Percentiles rank a stretch among this genome's conserved stretches.
These are phyloP conservation scores for Labrus mixtus DNA, from an alignment of 2,113 vertebrate species.

Conservation along the genomic window DNA sequence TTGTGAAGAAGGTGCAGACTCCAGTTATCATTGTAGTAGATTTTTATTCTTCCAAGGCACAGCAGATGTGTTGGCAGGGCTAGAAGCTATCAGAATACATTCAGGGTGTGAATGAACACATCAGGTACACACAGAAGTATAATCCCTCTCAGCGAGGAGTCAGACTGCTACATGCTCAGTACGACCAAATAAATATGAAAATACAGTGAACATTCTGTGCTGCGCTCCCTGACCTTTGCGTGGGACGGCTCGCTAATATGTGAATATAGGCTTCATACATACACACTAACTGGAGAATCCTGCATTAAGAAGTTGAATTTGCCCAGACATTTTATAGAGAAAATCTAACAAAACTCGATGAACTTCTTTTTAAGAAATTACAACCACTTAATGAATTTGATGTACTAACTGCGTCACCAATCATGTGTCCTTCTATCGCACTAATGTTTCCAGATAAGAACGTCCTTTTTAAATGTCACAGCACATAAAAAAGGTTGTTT, in stretches of 20 bases:
- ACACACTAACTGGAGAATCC: constrained; percentile 21
- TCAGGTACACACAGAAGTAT: constrained; percentile 51
- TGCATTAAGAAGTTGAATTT: constrained; percentile 39
- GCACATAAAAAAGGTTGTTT: constrained; percentile 23
- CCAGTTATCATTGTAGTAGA: constrained; percentile 24
- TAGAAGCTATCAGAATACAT: constrained; percentile 80
- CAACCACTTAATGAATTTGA: constrained; percentile 26
- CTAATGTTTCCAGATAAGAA: constrained; percentile 13
- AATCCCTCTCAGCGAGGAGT: constrained; percentile 51
- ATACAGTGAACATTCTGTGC: constrained; percentile 25
- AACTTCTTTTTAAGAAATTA: constrained; percentile 28
- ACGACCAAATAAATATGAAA: constrained; percentile 53
- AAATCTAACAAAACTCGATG: constrained; percentile 9
- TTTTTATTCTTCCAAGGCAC: constrained; percentile 86
- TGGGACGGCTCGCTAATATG: constrained; percentile 31
- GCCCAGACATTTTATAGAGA: constrained; percentile 1
- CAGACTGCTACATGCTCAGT: constrained; percentile 70
- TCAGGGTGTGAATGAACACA: constrained; percentile 69
- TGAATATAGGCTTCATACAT: constrained; percentile 30
- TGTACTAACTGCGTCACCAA: neutral
- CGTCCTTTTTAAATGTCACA: neutral
- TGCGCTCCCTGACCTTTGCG: constrained; percentile 9
- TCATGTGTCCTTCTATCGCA: neutral
- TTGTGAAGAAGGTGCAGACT: constrained; percentile 3
- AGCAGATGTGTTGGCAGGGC: constrained; percentile 82